Base-by-base conservation (phyloP, 2,797 vertebrate genomes). In the Hipposideros larvatus region DNA sequence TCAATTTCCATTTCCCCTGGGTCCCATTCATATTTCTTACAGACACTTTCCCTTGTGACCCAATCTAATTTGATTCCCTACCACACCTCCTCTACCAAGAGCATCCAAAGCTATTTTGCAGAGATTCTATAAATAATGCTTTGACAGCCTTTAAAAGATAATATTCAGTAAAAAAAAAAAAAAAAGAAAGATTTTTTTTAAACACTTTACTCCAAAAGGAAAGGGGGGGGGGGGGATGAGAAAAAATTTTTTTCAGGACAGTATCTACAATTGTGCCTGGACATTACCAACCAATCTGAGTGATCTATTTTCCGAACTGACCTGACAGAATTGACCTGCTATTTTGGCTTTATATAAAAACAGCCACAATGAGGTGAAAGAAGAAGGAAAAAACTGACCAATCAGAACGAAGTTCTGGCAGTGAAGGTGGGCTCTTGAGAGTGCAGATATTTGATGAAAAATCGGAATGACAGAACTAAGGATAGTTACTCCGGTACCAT, bases 1-100 rank as follows among this genome's bases (percentile, higher is more conserved):
- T 85, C 86, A 88, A 21, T 94, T 87, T 92, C 83, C 95, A 86
- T 96, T 87, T 96, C 95, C 95, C 90, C 22, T 2, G 78, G 88
- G 97, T 68, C 90, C 83, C 85, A 92, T 97, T 92, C n/a, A 24
- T 97, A 94, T 92, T 97, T 97, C 68, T 59, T 92, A 66, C 43
- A 90, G 96, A 96, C 96, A 94, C 94, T 95, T 95, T 97, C 95
- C 95, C 92, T 95, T 88, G 96, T 82, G 93, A 98, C 94, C 92
- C 95, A 90, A 55, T 74, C 92, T 89, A 96, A 97, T 94, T 91
- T 85, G 84, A 97, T 86, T 87, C 79, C 70, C 90, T 94, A 89
- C 80, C 59, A 86, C 74, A 91, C 94, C 96, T 97, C 96, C 65
- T 90, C 74, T 82, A 93, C 90, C 84, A 61, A 95, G 68, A 90